Base-by-base conservation (phyloP, 2,797 vertebrate genomes). In the Euphonia xanthogaster region DNA sequence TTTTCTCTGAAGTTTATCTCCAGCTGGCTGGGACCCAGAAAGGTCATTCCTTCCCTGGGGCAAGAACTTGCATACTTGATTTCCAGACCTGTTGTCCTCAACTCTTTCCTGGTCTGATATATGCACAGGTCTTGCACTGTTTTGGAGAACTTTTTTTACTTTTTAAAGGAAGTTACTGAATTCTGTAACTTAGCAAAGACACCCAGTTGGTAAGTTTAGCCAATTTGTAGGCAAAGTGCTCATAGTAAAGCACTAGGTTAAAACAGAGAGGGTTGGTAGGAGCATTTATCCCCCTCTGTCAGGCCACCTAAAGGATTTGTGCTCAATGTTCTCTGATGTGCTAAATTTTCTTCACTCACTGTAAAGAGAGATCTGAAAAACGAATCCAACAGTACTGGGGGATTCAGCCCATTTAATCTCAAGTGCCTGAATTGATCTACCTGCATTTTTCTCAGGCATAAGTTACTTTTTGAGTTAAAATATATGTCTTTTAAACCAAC, bases 201-300 rank as follows among this genome's bases (percentile, higher is more conserved):
- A 14, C 22, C 10, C 1, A 1, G 6, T 21, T 1, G 0, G 5
- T 47, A 50, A 68, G 3, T 12, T 45, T 35, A 25, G 33, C 35
- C 4, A 6, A 25, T 18, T 57, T 57, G 33, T 33, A n/a, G 53
- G 9, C 17, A 11, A 18, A 37, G 10, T 47, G 28, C 20, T 82
- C 37, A 14, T 10, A 63, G 35, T 17, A 77, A 40, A 76, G 53
- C 16, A 33, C 16, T 18, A 31, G 47, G 44, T 76, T 81, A 55
- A 58, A 88, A 17, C 17, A 65, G 27, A 65, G 27, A 24, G 25
- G 3, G 8, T 6, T 53, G 16, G 7, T 27, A 65, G 61, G 37
- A 80, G 4, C 20, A 5, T 73, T 70, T 80, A 16, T 83, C 4
- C 12, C 7, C 2, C 5, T 61, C 45, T 37, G 0, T 55, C 6